phyloP scores from a whole-genome alignment of 2,113 vertebrate genomes.

The Onychostoma macrolepis region DNA sequence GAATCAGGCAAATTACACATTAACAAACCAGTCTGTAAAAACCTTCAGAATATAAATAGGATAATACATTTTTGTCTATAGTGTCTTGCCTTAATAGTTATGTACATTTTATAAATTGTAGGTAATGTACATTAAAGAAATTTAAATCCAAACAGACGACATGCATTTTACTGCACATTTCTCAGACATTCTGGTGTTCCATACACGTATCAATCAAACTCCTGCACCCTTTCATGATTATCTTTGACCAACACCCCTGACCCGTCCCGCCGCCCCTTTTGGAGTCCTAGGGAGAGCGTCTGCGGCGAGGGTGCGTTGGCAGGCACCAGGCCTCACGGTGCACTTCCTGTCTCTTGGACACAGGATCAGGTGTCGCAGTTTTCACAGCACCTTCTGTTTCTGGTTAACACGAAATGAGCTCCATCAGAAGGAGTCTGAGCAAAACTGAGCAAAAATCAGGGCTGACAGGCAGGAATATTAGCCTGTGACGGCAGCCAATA shows the following conservation, averaged over 20 bases:
- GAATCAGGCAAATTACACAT: not conserved
- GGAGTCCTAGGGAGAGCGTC: slow-evolving; percentile 59
- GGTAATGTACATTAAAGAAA: not conserved
- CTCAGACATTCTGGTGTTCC: not conserved
- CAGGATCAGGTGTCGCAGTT: slow-evolving; percentile 82
- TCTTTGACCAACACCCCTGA: slow-evolving; percentile 5
- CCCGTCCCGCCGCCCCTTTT: not conserved
- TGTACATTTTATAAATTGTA: not conserved
- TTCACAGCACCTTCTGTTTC: slow-evolving; percentile 85
- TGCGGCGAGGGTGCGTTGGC: slow-evolving; percentile 58
- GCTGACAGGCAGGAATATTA: slow-evolving; percentile 87
- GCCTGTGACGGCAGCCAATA: slow-evolving; percentile 80
- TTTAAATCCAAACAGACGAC: not conserved
- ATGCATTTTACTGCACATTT: not conserved
- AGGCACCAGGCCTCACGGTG: slow-evolving; percentile 61
- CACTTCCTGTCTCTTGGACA: slow-evolving; percentile 70
- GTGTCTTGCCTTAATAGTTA: not conserved
- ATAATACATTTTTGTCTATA: too few relatives aligned
- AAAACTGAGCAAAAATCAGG: slow-evolving; percentile 82
- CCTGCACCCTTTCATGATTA: not conserved
- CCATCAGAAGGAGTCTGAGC: slow-evolving; percentile 81
- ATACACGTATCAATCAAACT: not conserved
- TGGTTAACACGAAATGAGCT: slow-evolving; percentile 80
- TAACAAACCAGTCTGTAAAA: not conserved
- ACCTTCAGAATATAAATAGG: too few relatives aligned